Conservation (phyloP, 2,113 vertebrate genomes). For the Dinomys branickii region DNA sequence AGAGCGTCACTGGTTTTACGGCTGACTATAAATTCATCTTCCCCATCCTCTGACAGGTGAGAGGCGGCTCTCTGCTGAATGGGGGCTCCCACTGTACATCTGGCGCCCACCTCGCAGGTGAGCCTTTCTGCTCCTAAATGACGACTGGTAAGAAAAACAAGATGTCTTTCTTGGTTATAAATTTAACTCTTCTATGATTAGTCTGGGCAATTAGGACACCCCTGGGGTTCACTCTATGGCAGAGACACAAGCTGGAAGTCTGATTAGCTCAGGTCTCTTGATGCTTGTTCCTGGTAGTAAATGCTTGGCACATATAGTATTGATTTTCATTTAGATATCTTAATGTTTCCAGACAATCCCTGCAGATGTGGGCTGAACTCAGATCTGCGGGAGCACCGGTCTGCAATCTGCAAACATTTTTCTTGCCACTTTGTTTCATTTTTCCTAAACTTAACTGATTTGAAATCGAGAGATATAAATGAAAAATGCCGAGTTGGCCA, state of each 20-base stretch:
- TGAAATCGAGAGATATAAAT: slow-evolving; percentile 96
- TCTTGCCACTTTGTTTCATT: slow-evolving; percentile 95
- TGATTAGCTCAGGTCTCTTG: slow-evolving; percentile 91
- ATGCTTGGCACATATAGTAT: slow-evolving; percentile 94
- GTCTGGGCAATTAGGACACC: slow-evolving; percentile 89
- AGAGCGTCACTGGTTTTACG: slow-evolving; percentile 83
- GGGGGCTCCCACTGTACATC: slow-evolving; percentile 78
- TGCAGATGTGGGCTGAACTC: slow-evolving; percentile 90
- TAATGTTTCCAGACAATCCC: slow-evolving; percentile 96
- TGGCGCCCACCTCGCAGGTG: slow-evolving; percentile 84
- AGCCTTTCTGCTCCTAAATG: slow-evolving; percentile 79
- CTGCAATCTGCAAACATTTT: slow-evolving; percentile 94
- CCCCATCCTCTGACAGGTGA: slow-evolving; percentile 88
- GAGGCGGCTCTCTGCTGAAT: slow-evolving; percentile 83
- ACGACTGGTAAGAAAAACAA: slow-evolving; percentile 89
- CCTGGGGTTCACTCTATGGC: slow-evolving; percentile 86
- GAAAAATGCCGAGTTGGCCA: slow-evolving; percentile 90
- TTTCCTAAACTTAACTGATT: slow-evolving; percentile 98
- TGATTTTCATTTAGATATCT: slow-evolving; percentile 99
- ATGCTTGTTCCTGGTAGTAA: slow-evolving; percentile 91
- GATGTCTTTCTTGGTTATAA: slow-evolving; percentile 90
- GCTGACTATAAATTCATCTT: slow-evolving; percentile 84
- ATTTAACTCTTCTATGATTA: slow-evolving; percentile 91
- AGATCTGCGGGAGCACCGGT: slow-evolving; percentile 89
- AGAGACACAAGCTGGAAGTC: slow-evolving; percentile 87